These are phyloP conservation scores for Neodiprion virginianus DNA, from an alignment of 1,140 invertebrate genomes.

Conservation along the genomic window DNA sequence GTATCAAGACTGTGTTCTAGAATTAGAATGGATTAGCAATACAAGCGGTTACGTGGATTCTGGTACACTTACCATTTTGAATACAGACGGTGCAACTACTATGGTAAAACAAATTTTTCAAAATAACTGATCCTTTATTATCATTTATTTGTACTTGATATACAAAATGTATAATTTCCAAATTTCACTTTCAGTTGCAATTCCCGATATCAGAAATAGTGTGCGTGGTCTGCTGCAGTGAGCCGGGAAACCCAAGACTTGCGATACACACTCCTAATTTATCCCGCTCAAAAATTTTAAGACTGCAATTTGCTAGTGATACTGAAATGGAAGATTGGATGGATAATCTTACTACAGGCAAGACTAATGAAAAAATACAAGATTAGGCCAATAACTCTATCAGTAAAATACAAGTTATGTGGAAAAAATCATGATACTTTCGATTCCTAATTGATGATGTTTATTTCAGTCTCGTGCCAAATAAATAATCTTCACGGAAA, in stretches of 20 bases:
- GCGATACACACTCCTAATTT: constrained; percentile 74
- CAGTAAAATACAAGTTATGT: constrained; percentile 6
- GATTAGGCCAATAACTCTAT: constrained; percentile 22
- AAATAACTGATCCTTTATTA: constrained; percentile 41
- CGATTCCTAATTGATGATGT: constrained; percentile 1
- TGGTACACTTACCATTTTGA: constrained; percentile 79
- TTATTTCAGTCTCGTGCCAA: constrained; percentile 69
- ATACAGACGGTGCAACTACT: constrained; percentile 75
- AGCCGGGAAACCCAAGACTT: constrained; percentile 76
- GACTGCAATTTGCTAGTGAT: constrained; percentile 79
- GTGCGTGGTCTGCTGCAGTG: constrained; percentile 76
- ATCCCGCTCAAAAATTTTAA: constrained; percentile 62
- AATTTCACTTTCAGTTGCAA: constrained; percentile 61
- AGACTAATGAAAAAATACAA: constrained; percentile 35
- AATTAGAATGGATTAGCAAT: constrained; percentile 80
- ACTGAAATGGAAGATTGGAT: constrained; percentile 89
- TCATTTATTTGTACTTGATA: constrained; percentile 12
- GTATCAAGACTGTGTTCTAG: constrained; percentile 78
- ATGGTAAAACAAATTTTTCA: constrained; percentile 62
- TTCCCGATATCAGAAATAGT: constrained; percentile 75
- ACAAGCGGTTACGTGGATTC: constrained; percentile 66
- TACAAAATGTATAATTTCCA: constrained; percentile 14
- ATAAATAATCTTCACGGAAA: constrained; percentile 72
- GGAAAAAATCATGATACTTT: background rate
- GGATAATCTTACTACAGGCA: constrained; percentile 73